Conservation (phyloP, 2,113 vertebrate genomes). For the Catharus fuscescens region DNA sequence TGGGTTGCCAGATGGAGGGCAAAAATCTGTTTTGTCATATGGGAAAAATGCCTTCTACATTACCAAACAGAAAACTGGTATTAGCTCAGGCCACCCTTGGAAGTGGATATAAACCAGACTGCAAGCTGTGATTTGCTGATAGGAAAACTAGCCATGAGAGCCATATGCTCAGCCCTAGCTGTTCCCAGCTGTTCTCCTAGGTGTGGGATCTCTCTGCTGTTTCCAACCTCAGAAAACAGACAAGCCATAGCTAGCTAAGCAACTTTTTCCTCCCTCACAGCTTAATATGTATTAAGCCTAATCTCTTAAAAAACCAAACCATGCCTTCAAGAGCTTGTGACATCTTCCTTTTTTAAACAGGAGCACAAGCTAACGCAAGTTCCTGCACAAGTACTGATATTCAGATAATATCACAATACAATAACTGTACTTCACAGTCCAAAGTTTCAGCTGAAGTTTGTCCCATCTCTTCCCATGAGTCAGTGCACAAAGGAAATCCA, state of each 20-base stretch:
- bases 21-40: slow-evolving; percentile 22
- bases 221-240: not conserved
- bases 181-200: not conserved
- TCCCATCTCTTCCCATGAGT: not conserved
- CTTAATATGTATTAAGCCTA: not conserved
- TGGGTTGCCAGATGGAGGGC: not conserved
- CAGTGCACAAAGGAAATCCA: not conserved
- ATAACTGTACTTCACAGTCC: not conserved
- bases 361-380: not conserved
- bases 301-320: not conserved
- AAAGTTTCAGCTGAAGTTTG: not conserved
- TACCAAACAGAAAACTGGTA: not conserved
- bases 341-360: not conserved
- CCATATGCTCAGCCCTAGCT: not conserved
- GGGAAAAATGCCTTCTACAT: slow-evolving; percentile 35
- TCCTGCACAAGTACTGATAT: not conserved
- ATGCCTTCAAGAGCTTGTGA: not conserved
- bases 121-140: not conserved
- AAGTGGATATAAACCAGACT: slow-evolving; percentile 15
- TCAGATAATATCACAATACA: not conserved
- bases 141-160: not conserved
- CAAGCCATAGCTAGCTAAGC: not conserved
- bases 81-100: not conserved
- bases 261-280: not conserved
- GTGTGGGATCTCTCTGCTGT: not conserved